A percentile compares a stretch with the other conserved stretches of the same genome.
Conservation (phyloP, 2,888 invertebrate genomes). For the Limenitis camilla region DNA sequence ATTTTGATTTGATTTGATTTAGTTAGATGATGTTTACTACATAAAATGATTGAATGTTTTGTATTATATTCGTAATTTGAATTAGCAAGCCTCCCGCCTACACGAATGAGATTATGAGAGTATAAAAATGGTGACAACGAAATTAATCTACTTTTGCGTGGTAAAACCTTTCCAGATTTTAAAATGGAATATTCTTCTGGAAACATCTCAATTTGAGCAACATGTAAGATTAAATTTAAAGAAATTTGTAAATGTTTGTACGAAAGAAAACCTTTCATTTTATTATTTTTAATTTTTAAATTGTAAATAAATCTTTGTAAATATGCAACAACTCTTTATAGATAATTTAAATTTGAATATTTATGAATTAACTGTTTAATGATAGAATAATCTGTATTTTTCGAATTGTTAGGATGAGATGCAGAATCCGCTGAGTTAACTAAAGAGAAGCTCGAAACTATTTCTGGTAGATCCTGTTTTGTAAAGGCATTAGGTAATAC, state of each 20-base stretch:
- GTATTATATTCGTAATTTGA: no score
- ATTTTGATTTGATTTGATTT: no score
- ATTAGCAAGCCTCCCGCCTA: no score
- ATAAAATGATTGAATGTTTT: no score
- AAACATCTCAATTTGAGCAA: not conserved
- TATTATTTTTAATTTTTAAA: not conserved
- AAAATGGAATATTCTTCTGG: no score
- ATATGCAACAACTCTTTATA: not conserved
- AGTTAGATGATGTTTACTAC: no score
- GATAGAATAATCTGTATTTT: not conserved
- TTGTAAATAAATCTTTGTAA: not conserved
- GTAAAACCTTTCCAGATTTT: not conserved
- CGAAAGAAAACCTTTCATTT: not conserved
- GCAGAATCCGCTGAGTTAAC: no score
- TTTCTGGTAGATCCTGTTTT: not conserved
- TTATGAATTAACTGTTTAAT: not conserved
- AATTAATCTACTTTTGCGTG: not conserved
- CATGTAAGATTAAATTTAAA: not conserved
- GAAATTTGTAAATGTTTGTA: not conserved
- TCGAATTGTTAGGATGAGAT: not conserved
- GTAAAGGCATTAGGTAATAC: no score
- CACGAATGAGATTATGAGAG: no score
- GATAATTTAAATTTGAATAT: not conserved
- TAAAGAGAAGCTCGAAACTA: not conserved
- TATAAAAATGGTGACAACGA: not conserved